Base-by-base conservation (phyloP, 2,113 vertebrate species). In the Neogale vison region DNA sequence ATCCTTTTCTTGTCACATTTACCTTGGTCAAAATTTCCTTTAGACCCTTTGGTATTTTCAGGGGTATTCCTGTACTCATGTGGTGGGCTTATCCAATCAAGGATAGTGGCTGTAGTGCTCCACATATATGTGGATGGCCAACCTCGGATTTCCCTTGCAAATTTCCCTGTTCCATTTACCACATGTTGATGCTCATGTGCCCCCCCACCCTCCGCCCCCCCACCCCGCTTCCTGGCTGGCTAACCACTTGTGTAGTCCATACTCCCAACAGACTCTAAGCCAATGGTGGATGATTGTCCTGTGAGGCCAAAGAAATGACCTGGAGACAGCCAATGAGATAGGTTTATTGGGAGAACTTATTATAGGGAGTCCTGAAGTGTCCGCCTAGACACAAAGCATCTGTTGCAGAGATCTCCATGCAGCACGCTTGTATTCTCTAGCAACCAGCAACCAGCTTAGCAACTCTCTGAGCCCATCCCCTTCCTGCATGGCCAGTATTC, bases 151-250 rank as follows among this genome's bases (percentile, higher is more conserved):
- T 47, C 72, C 72, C 42, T 24, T 76, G 24, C 24, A 76, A 14
- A 76, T 45, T 45, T 76, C 72, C 72, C 3, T 29, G 39, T 76
- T 26, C 6, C 12, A 39, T 76, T 76, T 76, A 24, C 42, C 72
- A 76, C 42, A 29, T 47, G 42, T 76, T 76, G 72, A 24, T 76
- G 24, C 13, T 76, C 24, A 47, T 76, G 72, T 20, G 5, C 15
- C 36, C 23, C 9, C 0, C 21, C 23, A n/a, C n/a, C n/a, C n/a
- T n/a, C 24, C 3, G 0, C 21, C 57, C 45, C 42, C 42, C 18
- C 13, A 0, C 12, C 24, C 6, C 15, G 7, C 3, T 47, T 76
- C 72, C 72, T 76, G 72, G 14, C 26, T 76, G 72, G 72, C 72
- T 47, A 42, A 76, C 72, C 72, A 76, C 24, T 76, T 76, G 72